phyloP scores from a whole-genome alignment of 2,888 invertebrate genomes.

The Acanthosepion lycidas region DNA sequence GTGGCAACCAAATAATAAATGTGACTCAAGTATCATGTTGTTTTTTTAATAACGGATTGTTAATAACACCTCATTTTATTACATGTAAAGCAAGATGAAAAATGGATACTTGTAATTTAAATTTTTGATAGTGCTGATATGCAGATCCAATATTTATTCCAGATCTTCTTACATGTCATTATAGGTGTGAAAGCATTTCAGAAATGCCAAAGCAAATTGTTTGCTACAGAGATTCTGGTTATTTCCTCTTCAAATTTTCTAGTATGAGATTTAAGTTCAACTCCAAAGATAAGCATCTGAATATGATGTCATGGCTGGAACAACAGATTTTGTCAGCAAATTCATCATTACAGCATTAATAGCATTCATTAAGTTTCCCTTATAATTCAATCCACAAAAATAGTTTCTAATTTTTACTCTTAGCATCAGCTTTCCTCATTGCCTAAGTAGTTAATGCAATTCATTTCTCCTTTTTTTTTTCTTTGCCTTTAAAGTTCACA shows the following conservation, averaged over 20 bases:
- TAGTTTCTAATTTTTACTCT: neutral
- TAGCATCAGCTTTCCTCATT: neutral
- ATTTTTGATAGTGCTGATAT: neutral
- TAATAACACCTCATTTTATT: no score
- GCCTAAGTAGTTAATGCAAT: neutral
- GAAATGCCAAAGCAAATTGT: neutral
- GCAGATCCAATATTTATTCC: neutral
- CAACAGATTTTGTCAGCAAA: neutral
- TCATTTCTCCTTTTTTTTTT: neutral
- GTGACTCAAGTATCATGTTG: no score
- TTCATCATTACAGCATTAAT: neutral
- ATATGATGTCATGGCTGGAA: neutral
- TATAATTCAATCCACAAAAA: neutral
- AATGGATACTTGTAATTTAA: no score
- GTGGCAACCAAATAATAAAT: no score
- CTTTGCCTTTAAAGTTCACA: neutral
- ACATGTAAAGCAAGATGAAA: no score
- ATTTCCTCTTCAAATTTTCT: neutral
- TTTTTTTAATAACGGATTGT: no score
- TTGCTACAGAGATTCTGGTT: neutral
- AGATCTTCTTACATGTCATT: neutral
- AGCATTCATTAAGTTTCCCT: neutral
- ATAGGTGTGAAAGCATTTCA: neutral
- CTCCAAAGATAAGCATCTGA: constrained; percentile 17
- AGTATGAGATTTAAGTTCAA: neutral